A percentile compares a stretch with the other conserved stretches of the same genome.
Evolutionary conservation across 1,140 invertebrate genomes (phyloP).

Genomic region (Heliconius nattereri): DNA sequence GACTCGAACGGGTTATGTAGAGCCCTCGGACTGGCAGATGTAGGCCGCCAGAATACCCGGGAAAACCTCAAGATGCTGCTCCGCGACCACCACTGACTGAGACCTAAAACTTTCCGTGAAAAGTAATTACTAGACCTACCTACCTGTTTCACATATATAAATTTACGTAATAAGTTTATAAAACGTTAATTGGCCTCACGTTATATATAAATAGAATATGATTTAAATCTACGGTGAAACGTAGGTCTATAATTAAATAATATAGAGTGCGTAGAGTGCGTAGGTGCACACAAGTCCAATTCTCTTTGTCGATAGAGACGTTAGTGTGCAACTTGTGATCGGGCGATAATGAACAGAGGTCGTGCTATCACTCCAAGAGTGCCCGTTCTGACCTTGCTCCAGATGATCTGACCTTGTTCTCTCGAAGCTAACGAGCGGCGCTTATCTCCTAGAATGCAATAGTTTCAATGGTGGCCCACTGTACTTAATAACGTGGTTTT

Average conservation of each 20-base stretch:
- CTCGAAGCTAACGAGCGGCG: slow-evolving; percentile 60
- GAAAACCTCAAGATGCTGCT: too few species aligned
- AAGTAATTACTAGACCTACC: too few species aligned
- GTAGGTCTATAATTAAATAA: slow-evolving; percentile 21
- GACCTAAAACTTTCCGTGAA: too few species aligned
- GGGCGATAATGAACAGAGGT: slow-evolving; percentile 71
- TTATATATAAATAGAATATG: neutral
- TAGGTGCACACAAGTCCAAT: slow-evolving; percentile 26
- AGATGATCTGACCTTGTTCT: slow-evolving; percentile 70
- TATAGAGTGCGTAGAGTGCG: slow-evolving; percentile 11
- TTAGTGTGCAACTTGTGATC: slow-evolving; percentile 50
- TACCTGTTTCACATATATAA: too few species aligned
- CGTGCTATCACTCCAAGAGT: slow-evolving; percentile 75
- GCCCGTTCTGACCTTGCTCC: slow-evolving; percentile 71
- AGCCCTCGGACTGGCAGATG: too few species aligned
- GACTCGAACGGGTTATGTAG: too few species aligned
- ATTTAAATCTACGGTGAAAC: neutral
- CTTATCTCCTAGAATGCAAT: slow-evolving; percentile 66
- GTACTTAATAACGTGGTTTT: slow-evolving; percentile 66
- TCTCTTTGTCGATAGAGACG: slow-evolving; percentile 21
- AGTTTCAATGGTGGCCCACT: slow-evolving; percentile 65
- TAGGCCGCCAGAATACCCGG: too few species aligned
- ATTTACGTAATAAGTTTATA: too few species aligned
- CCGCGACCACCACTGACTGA: too few species aligned
- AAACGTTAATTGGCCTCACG: neutral